Evolutionary conservation across 2,113 vertebrate species (phyloP).

Genomic region (Chinchilla lanigera): DNA sequence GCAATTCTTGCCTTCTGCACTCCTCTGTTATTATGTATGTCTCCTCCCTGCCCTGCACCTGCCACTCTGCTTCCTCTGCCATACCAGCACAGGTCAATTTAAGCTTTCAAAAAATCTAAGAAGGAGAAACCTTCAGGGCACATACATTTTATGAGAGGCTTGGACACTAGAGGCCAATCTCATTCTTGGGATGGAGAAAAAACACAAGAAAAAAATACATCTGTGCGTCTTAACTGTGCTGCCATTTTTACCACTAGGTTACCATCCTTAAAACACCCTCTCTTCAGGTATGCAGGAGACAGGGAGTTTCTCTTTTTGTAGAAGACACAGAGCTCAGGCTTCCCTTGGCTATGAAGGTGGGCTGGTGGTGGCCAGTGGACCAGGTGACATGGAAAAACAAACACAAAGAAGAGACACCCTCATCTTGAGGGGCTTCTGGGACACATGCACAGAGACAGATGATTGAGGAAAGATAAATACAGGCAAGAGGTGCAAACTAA

Average conservation of each 20-base stretch:
- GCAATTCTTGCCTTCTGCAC: neutral
- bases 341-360: neutral
- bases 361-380: too few species aligned
- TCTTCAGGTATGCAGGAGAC: neutral
- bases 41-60: neutral
- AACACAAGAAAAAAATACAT: neutral
- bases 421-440: neutral
- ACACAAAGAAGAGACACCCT: neutral
- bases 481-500: neutral
- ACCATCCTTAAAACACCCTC: neutral
- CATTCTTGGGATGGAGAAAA: neutral
- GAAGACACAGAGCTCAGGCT: neutral
- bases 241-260: neutral
- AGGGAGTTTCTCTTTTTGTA: neutral
- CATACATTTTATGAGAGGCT: neutral
- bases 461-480: accelerated
- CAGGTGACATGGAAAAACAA: accelerated
- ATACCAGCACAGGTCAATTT: neutral
- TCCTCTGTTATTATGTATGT: neutral
- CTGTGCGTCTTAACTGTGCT: neutral
- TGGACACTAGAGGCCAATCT: neutral
- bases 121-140: neutral
- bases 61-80: neutral
- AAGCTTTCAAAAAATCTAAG: neutral
- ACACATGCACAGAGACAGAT: neutral